A percentile compares a stretch with the other conserved stretches of the same genome.
Conservation (phyloP, 1,140 invertebrate genomes). For the Mizuhopecten yessoensis region DNA sequence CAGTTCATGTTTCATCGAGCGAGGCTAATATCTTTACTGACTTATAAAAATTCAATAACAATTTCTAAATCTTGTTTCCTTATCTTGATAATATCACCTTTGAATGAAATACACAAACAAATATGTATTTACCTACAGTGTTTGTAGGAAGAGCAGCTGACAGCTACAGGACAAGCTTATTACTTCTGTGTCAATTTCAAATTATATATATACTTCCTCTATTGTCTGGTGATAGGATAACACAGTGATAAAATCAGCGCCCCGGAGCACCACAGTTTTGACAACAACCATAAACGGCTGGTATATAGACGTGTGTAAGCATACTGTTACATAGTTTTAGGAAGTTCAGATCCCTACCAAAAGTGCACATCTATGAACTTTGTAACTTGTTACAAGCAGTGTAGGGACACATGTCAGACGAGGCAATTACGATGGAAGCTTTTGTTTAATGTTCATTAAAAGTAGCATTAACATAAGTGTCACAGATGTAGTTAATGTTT, state of each 20-base stretch:
- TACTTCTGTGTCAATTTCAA: neutral
- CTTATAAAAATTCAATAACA: neutral
- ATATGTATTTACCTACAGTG: neutral
- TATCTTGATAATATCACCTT: neutral
- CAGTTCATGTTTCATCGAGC: neutral
- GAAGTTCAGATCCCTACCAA: neutral
- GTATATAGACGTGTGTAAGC: neutral
- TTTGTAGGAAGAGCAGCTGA: neutral
- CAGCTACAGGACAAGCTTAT: neutral
- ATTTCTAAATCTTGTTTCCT: neutral
- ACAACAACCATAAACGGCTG: neutral
- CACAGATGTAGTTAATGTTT: neutral
- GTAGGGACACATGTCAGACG: neutral
- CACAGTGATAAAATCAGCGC: neutral
- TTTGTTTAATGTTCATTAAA: neutral
- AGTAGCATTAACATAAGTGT: constrained; percentile 10
- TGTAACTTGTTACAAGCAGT: neutral
- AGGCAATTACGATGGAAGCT: neutral
- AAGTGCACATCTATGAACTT: neutral
- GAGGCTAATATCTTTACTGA: neutral
- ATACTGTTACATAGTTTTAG: neutral
- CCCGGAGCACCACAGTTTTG: neutral
- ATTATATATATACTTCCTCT: constrained; percentile 3
- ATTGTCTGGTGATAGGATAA: neutral
- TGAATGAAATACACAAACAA: neutral